Evolutionary conservation across 2,113 vertebrate genomes (phyloP), one percentile per base, ranked within the genome.

Genomic region (Pteruthius melanotis): DNA sequence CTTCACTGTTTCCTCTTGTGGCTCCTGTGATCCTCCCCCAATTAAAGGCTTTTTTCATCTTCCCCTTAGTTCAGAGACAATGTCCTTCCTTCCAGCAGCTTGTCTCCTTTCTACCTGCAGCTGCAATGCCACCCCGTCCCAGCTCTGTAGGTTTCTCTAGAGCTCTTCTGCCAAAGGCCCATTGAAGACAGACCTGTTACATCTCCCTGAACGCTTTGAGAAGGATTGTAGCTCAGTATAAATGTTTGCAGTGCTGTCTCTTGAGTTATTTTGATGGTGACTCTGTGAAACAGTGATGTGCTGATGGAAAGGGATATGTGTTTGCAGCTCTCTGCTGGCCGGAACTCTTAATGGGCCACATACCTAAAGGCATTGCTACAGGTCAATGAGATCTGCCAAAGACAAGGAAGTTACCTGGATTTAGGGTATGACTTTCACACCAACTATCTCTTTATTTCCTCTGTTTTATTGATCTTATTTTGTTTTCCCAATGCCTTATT

Each of bases 401-500:
- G 19, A 44, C 26, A 60, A 89, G 39, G 17, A 82, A 82, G 40
- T 23, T 64, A 66, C 68, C 52, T 24, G 75, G 59, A 40, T 85
- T 93, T 53, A 54, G 45, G 27, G 8, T 52, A 66, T 64, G 31
- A 33, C 6, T 83, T 24, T 83, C 60, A 63, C 11, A 70, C 47
- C 50, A 80, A 30, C 27, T 63, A 3, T 52, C 53, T 84, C 74
- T 87, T 81, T 78, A 64, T 92, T 80, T 78, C 31, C 30, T 52
- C 28, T 54, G 27, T 14, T 93, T 76, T 56, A 40, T 23, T 86
- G 19, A 26, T 74, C 47, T 47, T 54, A n/a, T 28, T 93, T 69
- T 77, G 56, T 83, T 94, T 96, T 96, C 31, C 31, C 35, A 49
- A 2, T 81, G 42, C 31, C 24, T 93, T 39, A 14, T 35, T 65